Conservation (phyloP, 2,888 invertebrate genomes). For the Adelognathus sp. region DNA sequence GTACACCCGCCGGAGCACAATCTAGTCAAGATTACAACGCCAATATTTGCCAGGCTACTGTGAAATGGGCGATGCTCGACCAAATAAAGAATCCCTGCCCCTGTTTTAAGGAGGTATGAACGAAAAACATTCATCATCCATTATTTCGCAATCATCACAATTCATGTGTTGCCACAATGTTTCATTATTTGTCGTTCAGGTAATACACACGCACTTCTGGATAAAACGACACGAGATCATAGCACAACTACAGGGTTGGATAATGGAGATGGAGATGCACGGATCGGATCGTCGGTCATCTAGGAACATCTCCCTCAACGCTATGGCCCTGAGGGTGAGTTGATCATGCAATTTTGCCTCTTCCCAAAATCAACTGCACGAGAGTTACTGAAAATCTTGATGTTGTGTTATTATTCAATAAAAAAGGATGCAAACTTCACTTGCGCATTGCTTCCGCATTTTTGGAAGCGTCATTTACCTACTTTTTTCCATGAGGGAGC, state of each 20-base stretch:
- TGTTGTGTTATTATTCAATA: too few relatives aligned
- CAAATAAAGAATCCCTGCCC: constrained; percentile 94
- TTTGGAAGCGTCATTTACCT: too few relatives aligned
- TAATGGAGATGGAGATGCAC: constrained; percentile 92
- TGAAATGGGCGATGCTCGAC: constrained; percentile 98
- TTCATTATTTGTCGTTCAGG: constrained; percentile 81
- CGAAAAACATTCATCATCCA: neutral
- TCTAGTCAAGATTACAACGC: constrained; percentile 97
- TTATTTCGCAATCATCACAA: neutral
- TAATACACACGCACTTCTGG: constrained; percentile 97
- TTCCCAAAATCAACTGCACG: neutral
- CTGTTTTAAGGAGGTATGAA: constrained; percentile 93
- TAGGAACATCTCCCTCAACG: constrained; percentile 88
- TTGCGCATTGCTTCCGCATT: too few relatives aligned
- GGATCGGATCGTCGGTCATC: constrained; percentile 90
- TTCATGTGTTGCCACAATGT: neutral
- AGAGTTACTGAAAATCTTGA: neutral
- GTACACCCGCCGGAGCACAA: constrained; percentile 93
- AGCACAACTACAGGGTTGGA: constrained; percentile 94
- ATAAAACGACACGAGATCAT: constrained; percentile 95
- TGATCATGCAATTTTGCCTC: neutral
- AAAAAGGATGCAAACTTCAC: too few relatives aligned
- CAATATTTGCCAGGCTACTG: constrained; percentile 96
- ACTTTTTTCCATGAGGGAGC: too few relatives aligned
- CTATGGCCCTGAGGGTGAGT: constrained; percentile 88